Evolutionary conservation across 2,888 invertebrate genomes (phyloP), one percentile per base, ranked within the genome.

Genomic region (Phymatocera aterrima): DNA sequence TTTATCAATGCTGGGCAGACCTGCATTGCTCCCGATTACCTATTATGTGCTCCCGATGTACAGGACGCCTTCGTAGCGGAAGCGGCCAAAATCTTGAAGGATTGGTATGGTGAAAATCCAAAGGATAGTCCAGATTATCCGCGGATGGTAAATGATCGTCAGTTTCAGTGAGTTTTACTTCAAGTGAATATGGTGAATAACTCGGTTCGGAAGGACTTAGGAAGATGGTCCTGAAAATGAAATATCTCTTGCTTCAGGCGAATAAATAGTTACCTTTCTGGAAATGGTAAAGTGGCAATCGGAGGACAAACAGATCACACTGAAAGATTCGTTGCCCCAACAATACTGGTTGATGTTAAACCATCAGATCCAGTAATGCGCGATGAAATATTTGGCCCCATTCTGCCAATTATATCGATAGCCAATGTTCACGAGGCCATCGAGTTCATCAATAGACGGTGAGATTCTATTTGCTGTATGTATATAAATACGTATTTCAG

Each of bases 331-430:
- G 97, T 99, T 81, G 94, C 95, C 74, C 99, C 99, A 0, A 98
- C 98, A 0, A 93, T 99, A 77, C 84, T 97, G 72, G 91, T 93
- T 18, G 95, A 97, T 89, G 96, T 97, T 0, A 93, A 94, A 77
- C 91, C 93, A 0, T 92, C 92, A 0, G 97, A 98, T 91, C 93
- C 94, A 51, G 90, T 96, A 3, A 96, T 97, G 96, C 93, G 94
- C 83, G 95, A 98, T 84, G 99, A 99, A 93, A 98, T 99, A 85
- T 99, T 99, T 91, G 99, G 99, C 0, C 99, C 99, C 2, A 94
- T 99, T 85, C 93, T 99, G 83, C 99, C 99, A 0, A 95, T 99
- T 81, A 90, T 98, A 8, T 95, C 94, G 77, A 93, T 98, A 4
- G 94, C 94, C 78, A 95, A 95, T 90, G 95, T 96, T 18, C 95